phyloP scores from a whole-genome alignment of 1,140 invertebrate genomes.

The Papilio glaucus region DNA sequence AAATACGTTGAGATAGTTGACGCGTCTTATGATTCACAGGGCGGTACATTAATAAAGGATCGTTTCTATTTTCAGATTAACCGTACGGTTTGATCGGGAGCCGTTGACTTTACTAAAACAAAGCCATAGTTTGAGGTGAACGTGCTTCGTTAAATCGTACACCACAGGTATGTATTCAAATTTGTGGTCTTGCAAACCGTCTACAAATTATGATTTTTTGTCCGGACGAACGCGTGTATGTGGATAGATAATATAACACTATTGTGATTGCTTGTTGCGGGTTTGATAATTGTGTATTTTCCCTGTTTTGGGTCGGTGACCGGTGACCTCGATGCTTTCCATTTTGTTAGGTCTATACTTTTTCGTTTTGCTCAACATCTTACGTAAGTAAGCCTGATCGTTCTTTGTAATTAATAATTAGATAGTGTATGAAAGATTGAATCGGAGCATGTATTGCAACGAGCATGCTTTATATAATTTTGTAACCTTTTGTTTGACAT shows the following conservation, averaged over 20 bases:
- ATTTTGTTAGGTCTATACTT: constrained; percentile 60
- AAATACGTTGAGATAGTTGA: constrained; percentile 65
- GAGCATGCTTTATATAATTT: constrained; percentile 60
- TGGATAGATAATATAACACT: constrained; percentile 3
- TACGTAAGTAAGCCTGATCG: constrained; percentile 65
- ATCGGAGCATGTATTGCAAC: constrained; percentile 44
- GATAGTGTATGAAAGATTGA: constrained; percentile 53
- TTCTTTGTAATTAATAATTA: constrained; percentile 65
- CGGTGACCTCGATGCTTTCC: constrained; percentile 64
- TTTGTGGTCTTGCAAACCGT: constrained; percentile 46
- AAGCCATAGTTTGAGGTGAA: constrained; percentile 78
- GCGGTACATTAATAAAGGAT: constrained; percentile 71
- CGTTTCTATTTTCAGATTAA: constrained; percentile 82
- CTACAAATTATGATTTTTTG: constrained; percentile 39
- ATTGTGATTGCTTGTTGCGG: constrained; percentile 41
- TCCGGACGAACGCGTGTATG: neutral
- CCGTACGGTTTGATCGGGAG: constrained; percentile 75
- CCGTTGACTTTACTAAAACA: constrained; percentile 75
- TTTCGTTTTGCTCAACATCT: constrained; percentile 58
- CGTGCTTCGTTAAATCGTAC: constrained; percentile 64
- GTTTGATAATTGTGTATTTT: constrained; percentile 47
- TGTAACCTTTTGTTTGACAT: constrained; percentile 71
- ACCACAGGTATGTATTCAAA: constrained; percentile 71
- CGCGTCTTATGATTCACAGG: constrained; percentile 60
- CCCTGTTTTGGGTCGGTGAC: constrained; percentile 75